phyloP scores from a whole-genome alignment of 2,113 vertebrate genomes.

The Lichenostomus cassidix region DNA sequence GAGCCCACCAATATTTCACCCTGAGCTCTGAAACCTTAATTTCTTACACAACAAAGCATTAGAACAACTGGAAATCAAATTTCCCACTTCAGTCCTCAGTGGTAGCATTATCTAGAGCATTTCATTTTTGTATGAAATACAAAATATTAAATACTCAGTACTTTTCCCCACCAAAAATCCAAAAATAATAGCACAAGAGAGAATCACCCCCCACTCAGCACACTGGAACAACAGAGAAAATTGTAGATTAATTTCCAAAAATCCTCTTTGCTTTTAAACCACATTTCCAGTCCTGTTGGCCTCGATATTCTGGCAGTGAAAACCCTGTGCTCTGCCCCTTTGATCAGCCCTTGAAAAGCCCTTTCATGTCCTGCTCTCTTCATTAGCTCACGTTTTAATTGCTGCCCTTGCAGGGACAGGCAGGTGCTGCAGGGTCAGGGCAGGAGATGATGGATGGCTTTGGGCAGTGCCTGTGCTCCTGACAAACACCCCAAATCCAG shows the following conservation, averaged over 20 bases:
- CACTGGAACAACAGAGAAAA: background rate
- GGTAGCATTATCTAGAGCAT: background rate
- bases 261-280: background rate
- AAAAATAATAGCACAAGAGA: accelerated
- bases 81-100: background rate
- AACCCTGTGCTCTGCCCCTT: conserved; percentile 1
- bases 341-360: conserved; percentile 27
- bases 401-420: background rate
- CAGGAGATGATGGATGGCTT: conserved; percentile 32
- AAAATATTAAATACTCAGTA: background rate
- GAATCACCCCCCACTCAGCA: background rate
- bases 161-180: background rate
- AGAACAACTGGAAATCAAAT: background rate
- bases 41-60: background rate
- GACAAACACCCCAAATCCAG: background rate
- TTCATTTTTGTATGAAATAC: no score
- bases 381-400: conserved; percentile 51
- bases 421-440: conserved; percentile 35
- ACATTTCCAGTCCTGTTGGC: background rate
- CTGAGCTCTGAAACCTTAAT: background rate
- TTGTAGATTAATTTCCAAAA: background rate
- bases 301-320: background rate
- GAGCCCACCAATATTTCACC: background rate
- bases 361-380: conserved; percentile 51
- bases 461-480: background rate